Evolutionary conservation across 2,888 invertebrate genomes (phyloP).

Genomic region (Drosophila koepferae): DNA sequence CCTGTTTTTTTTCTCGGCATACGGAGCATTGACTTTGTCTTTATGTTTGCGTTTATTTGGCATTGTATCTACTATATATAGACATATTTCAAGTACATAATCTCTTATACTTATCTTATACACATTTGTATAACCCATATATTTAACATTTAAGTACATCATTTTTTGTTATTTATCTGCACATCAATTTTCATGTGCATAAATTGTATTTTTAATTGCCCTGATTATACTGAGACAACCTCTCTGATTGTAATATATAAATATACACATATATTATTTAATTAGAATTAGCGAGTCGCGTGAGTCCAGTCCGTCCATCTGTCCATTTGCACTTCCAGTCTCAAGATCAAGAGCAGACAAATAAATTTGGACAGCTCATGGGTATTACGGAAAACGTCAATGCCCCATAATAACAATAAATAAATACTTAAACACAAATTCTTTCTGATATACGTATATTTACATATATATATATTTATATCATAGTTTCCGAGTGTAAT

Average conservation of each 20-base stretch:
- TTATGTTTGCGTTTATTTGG: conserved; percentile 33
- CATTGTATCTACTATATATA: not conserved
- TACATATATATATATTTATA: too few relatives aligned
- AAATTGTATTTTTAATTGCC: conserved; percentile 44
- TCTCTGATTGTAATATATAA: conserved; percentile 6
- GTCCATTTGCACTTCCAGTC: not conserved
- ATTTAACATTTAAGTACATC: conserved; percentile 6
- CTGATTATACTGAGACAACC: conserved; percentile 13
- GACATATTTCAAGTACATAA: conserved; percentile 16
- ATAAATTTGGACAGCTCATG: conserved; percentile 8
- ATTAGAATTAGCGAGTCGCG: conserved; percentile 11
- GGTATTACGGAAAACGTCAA: conserved; percentile 4
- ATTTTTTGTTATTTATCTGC: not conserved
- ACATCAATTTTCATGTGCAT: conserved; percentile 13
- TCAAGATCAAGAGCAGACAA: conserved; percentile 17
- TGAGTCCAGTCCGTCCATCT: not conserved
- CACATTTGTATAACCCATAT: conserved; percentile 11
- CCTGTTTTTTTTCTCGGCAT: not conserved
- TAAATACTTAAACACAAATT: not conserved
- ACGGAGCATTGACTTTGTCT: conserved; percentile 30
- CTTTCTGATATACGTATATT: not conserved
- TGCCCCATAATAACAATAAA: conserved; percentile 2
- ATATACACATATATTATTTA: not conserved
- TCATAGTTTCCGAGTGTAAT: not conserved
- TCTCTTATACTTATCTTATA: not conserved